phyloP scores from a whole-genome alignment of 2,797 vertebrate species.

The Taenioides sp. region DNA sequence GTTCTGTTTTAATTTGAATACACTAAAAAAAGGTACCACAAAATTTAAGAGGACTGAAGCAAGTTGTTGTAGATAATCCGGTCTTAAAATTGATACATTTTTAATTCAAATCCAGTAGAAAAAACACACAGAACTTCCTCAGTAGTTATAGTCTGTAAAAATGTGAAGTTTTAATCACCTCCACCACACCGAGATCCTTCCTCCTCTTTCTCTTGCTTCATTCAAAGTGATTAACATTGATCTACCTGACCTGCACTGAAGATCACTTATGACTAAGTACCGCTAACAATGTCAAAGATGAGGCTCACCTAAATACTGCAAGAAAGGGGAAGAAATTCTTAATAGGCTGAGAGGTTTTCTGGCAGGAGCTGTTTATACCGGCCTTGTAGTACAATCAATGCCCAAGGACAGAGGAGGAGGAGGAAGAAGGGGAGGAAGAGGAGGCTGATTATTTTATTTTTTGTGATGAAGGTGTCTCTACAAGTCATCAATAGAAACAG shows the following conservation, averaged over 20 bases:
- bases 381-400: slow-evolving; percentile 58
- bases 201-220: background rate
- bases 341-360: slow-evolving; percentile 68
- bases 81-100: too few species aligned
- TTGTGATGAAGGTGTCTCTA: slow-evolving; percentile 63
- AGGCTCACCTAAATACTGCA: slow-evolving; percentile 25
- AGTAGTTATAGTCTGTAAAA: too few species aligned
- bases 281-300: slow-evolving; percentile 45
- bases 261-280: background rate
- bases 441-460: slow-evolving; percentile 15
- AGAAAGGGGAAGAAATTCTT: slow-evolving; percentile 40
- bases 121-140: too few species aligned
- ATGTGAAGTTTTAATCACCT: too few species aligned
- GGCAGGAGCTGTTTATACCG: slow-evolving; percentile 62
- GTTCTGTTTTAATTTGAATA: too few species aligned
- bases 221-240: slow-evolving; percentile 18
- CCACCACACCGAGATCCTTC: background rate
- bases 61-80: too few species aligned
- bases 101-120: too few species aligned
- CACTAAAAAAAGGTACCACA: too few species aligned
- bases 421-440: slow-evolving; percentile 16
- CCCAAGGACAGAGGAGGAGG: slow-evolving; percentile 61
- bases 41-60: too few species aligned
- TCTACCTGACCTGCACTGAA: slow-evolving; percentile 6
- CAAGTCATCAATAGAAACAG: slow-evolving; percentile 57